phyloP scores from a whole-genome alignment of 2,797 vertebrate genomes.

The Fistularia tabacaria region DNA sequence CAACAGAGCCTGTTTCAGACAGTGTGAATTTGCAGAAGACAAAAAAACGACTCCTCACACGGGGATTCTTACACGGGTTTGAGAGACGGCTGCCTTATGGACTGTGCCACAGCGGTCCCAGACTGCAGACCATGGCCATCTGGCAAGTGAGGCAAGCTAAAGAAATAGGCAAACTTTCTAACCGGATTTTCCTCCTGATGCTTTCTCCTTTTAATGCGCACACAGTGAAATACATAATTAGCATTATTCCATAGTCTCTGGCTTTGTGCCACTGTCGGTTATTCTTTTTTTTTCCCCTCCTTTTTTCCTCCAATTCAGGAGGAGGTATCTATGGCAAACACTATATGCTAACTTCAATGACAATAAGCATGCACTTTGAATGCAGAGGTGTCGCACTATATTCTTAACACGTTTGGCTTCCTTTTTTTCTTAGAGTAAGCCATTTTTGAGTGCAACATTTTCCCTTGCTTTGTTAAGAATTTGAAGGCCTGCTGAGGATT shows the following conservation, averaged over 20 bases:
- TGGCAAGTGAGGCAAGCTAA: slow-evolving; percentile 51
- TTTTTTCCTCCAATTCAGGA: not conserved
- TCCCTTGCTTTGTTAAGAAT: slow-evolving; percentile 20
- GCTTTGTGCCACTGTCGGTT: slow-evolving; percentile 4
- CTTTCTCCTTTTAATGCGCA: slow-evolving; percentile 6
- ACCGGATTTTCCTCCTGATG: slow-evolving; percentile 28
- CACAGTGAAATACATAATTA: slow-evolving; percentile 13
- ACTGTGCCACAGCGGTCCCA: slow-evolving; percentile 62
- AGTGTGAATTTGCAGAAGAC: slow-evolving; percentile 50
- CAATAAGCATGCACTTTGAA: slow-evolving; percentile 20
- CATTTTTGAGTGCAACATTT: slow-evolving; percentile 7
- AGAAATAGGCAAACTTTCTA: slow-evolving; percentile 54
- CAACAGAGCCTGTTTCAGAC: slow-evolving; percentile 46
- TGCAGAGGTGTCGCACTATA: slow-evolving; percentile 1
- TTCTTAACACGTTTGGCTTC: slow-evolving; percentile 12
- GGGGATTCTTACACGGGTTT: slow-evolving; percentile 65
- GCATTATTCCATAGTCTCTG: slow-evolving; percentile 6
- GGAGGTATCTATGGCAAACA: slow-evolving; percentile 7
- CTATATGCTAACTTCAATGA: slow-evolving; percentile 15
- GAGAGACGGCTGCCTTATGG: slow-evolving; percentile 71
- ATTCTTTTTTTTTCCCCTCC: slow-evolving; percentile 1
- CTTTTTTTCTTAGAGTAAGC: slow-evolving; percentile 14
- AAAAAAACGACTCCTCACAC: slow-evolving; percentile 48
- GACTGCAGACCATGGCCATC: slow-evolving; percentile 62
- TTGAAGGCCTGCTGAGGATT: slow-evolving; percentile 30